These are phyloP conservation scores for Drosophila asahinai DNA, from an alignment of 1,140 invertebrate genomes.

Conservation along the genomic window DNA sequence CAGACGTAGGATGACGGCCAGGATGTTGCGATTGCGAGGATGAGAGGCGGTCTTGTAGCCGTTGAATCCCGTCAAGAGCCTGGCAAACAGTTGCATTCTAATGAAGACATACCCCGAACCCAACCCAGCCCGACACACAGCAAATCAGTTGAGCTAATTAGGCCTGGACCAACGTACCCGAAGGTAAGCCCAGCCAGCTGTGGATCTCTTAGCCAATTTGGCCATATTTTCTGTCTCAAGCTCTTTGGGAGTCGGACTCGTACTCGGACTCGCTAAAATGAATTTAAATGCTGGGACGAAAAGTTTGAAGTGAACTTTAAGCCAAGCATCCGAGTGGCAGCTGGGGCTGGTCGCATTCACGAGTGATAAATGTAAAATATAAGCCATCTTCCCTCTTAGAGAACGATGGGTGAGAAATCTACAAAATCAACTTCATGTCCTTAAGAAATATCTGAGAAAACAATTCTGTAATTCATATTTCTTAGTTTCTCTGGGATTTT, in stretches of 20 bases:
- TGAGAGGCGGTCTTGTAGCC: conserved; percentile 9
- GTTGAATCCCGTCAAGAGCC: conserved; percentile 30
- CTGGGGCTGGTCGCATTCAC: not conserved
- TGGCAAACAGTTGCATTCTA: conserved; percentile 75
- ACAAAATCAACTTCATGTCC: not conserved
- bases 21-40: conserved; percentile 23
- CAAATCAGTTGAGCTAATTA: conserved; percentile 57
- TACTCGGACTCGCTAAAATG: conserved; percentile 29
- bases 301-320: conserved; percentile 44
- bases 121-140: conserved; percentile 12
- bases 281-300: conserved; percentile 36
- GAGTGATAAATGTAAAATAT: conserved; percentile 4
- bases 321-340: conserved; percentile 19
- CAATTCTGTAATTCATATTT: too few relatives aligned
- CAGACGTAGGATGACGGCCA: conserved; percentile 32
- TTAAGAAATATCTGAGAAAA: not conserved
- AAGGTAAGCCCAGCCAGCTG: conserved; percentile 19
- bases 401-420: too few relatives aligned
- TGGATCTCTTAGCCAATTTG: conserved; percentile 30
- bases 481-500: too few relatives aligned
- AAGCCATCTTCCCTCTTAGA: not conserved
- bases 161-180: conserved; percentile 16
- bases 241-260: conserved; percentile 1
- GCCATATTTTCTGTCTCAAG: conserved; percentile 33
- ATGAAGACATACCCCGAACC: conserved; percentile 51